Conservation (phyloP, 1,140 invertebrate genomes). For the Homalodisca vitripennis region DNA sequence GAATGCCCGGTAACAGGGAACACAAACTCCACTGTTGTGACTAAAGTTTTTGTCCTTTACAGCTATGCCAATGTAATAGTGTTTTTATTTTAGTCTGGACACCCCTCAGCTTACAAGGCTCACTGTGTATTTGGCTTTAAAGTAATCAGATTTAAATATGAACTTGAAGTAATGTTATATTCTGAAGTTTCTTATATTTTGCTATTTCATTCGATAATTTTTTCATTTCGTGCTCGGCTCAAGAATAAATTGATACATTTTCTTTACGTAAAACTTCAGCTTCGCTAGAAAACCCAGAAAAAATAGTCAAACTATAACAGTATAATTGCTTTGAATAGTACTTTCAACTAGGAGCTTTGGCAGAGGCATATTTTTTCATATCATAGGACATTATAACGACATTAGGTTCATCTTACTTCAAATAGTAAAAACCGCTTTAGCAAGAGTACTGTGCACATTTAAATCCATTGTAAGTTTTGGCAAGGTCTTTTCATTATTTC, state of each 20-base stretch:
- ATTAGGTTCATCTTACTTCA: conserved; percentile 40
- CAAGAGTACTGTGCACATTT: conserved; percentile 41
- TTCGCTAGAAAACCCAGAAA: too few relatives aligned
- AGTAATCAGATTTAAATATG: too few relatives aligned
- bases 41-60: conserved; percentile 26
- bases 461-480: conserved; percentile 36
- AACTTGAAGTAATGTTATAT: too few relatives aligned
- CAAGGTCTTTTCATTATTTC: conserved; percentile 33
- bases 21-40: conserved; percentile 32
- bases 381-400: conserved; percentile 44
- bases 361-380: conserved; percentile 45
- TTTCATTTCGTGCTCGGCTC: too few relatives aligned
- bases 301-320: too few relatives aligned
- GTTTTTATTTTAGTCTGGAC: conserved; percentile 45
- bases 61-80: conserved; percentile 39
- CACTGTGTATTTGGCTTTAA: conserved; percentile 33
- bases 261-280: too few relatives aligned
- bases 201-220: too few relatives aligned
- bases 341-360: too few relatives aligned
- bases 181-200: too few relatives aligned
- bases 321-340: too few relatives aligned
- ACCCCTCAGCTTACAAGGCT: conserved; percentile 40
- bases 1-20: conserved; percentile 41
- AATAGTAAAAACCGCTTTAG: conserved; percentile 44
- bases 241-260: too few relatives aligned